These are phyloP conservation scores for Isaurus tuberculatus DNA, from an alignment of 92 coral and sea anemone genomes.

Conservation along the genomic window DNA sequence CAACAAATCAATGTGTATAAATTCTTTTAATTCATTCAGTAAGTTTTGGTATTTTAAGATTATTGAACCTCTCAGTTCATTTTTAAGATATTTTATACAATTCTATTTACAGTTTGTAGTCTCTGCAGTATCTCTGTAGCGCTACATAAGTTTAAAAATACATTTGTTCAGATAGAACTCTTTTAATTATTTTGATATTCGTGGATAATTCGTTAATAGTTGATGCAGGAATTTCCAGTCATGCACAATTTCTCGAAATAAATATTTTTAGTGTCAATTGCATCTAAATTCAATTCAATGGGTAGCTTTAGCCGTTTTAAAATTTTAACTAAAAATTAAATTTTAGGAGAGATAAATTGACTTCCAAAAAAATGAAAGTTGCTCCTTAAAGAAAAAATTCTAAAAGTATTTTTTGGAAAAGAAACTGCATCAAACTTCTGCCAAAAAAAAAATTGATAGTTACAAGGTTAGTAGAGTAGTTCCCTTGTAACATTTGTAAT, in stretches of 20 bases:
- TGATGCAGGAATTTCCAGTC: conserved; percentile 26
- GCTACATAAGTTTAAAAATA: conserved; percentile 17
- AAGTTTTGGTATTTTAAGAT: conserved; percentile 24
- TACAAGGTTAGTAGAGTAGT: too few species aligned
- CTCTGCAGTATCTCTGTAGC: background rate
- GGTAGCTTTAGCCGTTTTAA: background rate
- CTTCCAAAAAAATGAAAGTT: background rate
- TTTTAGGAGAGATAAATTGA: background rate
- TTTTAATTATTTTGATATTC: conserved; percentile 13
- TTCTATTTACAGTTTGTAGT: conserved; percentile 34
- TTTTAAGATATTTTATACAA: conserved; percentile 13
- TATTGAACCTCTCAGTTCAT: conserved; percentile 20
- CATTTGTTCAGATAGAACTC: conserved; percentile 21
- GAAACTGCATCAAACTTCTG: too few species aligned
- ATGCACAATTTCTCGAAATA: background rate
- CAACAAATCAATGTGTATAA: conserved; percentile 2
- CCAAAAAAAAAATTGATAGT: too few species aligned
- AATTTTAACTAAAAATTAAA: background rate
- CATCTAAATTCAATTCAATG: background rate
- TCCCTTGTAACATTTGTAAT: too few species aligned
- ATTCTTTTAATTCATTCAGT: conserved; percentile 16
- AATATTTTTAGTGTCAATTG: background rate
- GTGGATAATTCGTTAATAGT: background rate
- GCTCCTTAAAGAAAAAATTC: too few species aligned
- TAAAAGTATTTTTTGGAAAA: too few species aligned